Conservation (phyloP, 2,888 invertebrate species). For the Cryptophagus acutangulus region DNA sequence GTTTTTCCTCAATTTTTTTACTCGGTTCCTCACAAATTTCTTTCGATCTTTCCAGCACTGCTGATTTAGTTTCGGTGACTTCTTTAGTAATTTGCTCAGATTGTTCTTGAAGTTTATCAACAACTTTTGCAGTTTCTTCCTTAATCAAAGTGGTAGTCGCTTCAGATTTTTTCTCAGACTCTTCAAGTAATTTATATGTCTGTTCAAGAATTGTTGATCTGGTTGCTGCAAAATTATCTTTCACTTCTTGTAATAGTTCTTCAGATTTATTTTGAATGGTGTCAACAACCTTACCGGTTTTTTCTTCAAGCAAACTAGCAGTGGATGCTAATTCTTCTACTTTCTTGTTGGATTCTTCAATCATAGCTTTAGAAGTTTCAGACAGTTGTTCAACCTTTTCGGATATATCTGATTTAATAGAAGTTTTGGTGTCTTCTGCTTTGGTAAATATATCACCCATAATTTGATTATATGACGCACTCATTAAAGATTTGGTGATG, state of each 20-base stretch:
- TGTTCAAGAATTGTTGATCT: too few relatives aligned
- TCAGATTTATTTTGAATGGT: too few relatives aligned
- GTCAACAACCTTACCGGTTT: neutral
- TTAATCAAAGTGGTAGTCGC: conserved; percentile 7
- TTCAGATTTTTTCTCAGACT: neutral
- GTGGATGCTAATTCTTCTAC: conserved; percentile 8
- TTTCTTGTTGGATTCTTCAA: neutral
- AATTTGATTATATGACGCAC: too few relatives aligned
- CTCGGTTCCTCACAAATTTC: neutral
- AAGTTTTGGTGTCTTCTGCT: too few relatives aligned
- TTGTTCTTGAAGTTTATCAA: too few relatives aligned
- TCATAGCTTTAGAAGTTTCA: neutral
- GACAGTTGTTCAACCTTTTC: too few relatives aligned
- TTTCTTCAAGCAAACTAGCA: conserved; percentile 3
- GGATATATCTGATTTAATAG: too few relatives aligned
- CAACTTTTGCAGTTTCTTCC: neutral
- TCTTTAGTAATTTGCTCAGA: neutral
- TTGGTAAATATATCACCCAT: too few relatives aligned
- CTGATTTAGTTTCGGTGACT: neutral
- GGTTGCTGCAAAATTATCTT: too few relatives aligned
- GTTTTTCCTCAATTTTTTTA: neutral
- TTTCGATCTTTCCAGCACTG: neutral
- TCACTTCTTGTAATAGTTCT: too few relatives aligned
- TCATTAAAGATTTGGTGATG: too few relatives aligned
- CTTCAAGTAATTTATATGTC: too few relatives aligned